These are phyloP conservation scores for Falco biarmicus DNA, from an alignment of 2,797 vertebrate species.

Conservation along the genomic window DNA sequence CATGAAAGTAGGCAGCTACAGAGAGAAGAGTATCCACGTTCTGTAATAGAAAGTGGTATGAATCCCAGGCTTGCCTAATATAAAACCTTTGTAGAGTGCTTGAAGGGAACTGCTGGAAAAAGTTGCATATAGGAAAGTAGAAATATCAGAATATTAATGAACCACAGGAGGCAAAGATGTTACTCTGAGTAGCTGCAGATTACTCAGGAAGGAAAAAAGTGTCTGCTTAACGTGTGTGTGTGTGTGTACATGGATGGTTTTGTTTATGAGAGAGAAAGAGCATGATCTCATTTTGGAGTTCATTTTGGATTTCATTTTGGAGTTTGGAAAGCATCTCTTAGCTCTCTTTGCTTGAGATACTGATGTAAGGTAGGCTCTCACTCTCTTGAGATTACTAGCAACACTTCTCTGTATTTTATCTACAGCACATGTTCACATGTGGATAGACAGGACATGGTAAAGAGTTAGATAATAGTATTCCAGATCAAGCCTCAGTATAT, in stretches of 20 bases:
- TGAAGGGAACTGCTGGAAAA: not conserved
- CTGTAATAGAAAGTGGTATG: not conserved
- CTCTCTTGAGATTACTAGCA: not conserved
- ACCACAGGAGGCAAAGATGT: not conserved
- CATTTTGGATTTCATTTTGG: too few relatives aligned
- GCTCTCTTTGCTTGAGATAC: not conserved
- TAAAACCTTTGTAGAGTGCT: not conserved
- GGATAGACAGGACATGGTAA: accelerated
- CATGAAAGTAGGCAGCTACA: not conserved
- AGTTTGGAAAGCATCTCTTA: not conserved
- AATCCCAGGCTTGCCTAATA: not conserved
- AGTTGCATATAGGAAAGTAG: not conserved
- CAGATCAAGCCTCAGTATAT: not conserved
- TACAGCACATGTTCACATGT: not conserved
- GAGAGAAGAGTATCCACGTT: not conserved
- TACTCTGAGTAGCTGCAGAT: not conserved
- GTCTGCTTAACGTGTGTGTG: accelerated
- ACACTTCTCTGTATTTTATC: not conserved
- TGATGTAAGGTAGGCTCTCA: not conserved
- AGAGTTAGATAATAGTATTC: not conserved
- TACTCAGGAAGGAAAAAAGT: not conserved
- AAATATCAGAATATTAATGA: not conserved
- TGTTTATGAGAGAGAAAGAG: not conserved
- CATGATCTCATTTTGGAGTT: not conserved
- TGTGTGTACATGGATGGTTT: not conserved